Percentiles rank a stretch among this genome's conserved stretches.
Conservation (phyloP, 2,797 vertebrate genomes). For the Manis crassicaudata region DNA sequence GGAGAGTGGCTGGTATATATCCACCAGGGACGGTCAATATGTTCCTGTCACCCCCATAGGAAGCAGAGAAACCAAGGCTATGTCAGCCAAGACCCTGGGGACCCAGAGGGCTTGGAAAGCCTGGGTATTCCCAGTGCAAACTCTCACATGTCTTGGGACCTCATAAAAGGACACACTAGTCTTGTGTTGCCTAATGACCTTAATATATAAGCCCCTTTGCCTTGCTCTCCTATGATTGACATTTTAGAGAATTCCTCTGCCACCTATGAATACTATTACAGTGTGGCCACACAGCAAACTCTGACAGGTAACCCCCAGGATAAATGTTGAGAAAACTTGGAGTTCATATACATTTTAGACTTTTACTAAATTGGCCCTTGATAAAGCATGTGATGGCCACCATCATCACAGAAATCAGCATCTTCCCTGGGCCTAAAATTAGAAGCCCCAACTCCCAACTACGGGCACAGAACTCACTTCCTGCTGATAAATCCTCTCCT, state of each 20-base stretch:
- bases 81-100: not conserved
- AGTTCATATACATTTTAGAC: slow-evolving; percentile 22
- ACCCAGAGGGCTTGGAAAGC: not conserved
- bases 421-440: slow-evolving; percentile 60
- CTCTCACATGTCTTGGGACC: not conserved
- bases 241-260: not conserved
- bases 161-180: not conserved
- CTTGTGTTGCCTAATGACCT: not conserved
- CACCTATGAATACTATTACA: not conserved
- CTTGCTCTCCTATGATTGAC: not conserved
- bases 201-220: not conserved
- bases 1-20: not conserved
- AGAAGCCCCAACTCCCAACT: slow-evolving; percentile 27
- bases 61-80: not conserved
- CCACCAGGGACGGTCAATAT: not conserved
- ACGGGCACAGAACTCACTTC: not conserved
- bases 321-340: slow-evolving; percentile 19
- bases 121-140: not conserved
- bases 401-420: slow-evolving; percentile 51
- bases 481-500: slow-evolving; percentile 9
- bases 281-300: not conserved
- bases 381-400: not conserved
- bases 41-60: not conserved
- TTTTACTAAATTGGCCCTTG: slow-evolving; percentile 45
- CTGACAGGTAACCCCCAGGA: not conserved